Percentiles rank a stretch among this genome's conserved stretches.
Conservation (phyloP, 2,797 vertebrate species). For the Rhabdophis nuchalis region DNA sequence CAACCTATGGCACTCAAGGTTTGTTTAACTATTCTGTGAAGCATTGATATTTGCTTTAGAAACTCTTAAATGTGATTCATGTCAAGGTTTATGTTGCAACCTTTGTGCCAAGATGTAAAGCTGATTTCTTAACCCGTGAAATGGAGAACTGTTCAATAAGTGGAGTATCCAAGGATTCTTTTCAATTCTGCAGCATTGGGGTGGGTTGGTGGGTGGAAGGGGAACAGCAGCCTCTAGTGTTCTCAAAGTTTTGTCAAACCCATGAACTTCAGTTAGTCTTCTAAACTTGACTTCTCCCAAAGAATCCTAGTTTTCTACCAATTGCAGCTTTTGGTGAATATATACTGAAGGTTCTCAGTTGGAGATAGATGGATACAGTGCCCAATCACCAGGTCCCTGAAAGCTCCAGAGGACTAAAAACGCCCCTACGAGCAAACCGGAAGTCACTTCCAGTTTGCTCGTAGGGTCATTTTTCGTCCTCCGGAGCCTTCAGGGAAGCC, state of each 20-base stretch:
- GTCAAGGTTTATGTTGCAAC: background rate
- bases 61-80: background rate
- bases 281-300: background rate
- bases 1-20: background rate
- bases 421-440: too few species aligned
- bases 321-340: background rate
- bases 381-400: too few species aligned
- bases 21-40: background rate
- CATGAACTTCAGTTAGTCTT: background rate
- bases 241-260: background rate
- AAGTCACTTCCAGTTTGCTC: too few species aligned
- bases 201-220: background rate
- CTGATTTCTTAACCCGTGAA: background rate
- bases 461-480: too few species aligned
- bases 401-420: too few species aligned
- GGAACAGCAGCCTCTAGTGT: background rate
- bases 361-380: background rate
- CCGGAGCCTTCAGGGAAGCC: too few species aligned
- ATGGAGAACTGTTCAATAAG: background rate
- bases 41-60: slow-evolving; percentile 1
- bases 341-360: background rate
- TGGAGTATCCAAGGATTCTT: background rate
- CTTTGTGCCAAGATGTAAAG: background rate
- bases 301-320: background rate
- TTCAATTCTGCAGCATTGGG: background rate